These are phyloP conservation scores for Galendromus occidentalis DNA, from an alignment of 1,140 invertebrate genomes.

Conservation along the genomic window DNA sequence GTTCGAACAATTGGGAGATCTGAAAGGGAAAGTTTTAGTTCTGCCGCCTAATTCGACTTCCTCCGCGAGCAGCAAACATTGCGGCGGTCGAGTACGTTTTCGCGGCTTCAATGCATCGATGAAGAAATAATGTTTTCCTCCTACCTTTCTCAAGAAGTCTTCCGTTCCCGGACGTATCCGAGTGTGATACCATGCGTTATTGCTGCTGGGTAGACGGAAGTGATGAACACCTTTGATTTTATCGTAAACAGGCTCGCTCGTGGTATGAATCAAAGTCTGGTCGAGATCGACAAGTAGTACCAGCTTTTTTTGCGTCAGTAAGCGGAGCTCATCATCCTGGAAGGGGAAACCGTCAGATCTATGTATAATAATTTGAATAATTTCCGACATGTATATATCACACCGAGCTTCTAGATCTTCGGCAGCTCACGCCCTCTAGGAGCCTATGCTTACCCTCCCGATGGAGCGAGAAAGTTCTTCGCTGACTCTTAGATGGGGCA, in stretches of 20 bases:
- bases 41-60: no score
- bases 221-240: conserved; percentile 81
- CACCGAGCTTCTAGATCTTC: no score
- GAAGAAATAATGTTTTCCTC: no score
- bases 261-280: conserved; percentile 96
- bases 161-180: conserved; percentile 65
- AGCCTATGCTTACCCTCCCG: background rate
- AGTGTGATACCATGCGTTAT: conserved; percentile 80
- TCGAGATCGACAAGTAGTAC: conserved; percentile 92
- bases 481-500: conserved; percentile 80
- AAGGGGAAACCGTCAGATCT: no score
- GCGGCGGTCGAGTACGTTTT: no score
- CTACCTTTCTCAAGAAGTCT: conserved; percentile 64
- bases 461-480: conserved; percentile 35
- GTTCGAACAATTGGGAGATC: conserved; percentile 50
- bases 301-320: conserved; percentile 64
- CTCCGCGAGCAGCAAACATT: no score
- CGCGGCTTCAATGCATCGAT: no score
- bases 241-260: conserved; percentile 75
- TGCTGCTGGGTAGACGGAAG: conserved; percentile 61
- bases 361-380: no score
- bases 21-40: no score
- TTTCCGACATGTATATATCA: no score
- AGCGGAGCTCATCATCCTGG: conserved; percentile 60
- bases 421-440: no score